A percentile compares a stretch with the other conserved stretches of the same genome.
Conservation (phyloP, 2,797 vertebrate genomes). For the Sorex maritimensis region DNA sequence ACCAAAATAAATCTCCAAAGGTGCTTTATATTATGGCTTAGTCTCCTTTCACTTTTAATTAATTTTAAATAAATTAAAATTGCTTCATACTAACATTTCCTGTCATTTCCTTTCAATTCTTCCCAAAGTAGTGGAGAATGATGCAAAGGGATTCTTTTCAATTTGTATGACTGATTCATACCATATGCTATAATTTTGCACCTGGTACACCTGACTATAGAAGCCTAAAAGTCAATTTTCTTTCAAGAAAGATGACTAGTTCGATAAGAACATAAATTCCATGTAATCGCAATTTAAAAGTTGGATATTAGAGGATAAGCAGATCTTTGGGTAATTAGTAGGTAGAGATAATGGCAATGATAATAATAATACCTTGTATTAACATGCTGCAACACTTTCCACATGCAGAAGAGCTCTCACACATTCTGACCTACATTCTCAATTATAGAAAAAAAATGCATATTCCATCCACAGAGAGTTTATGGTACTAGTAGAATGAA, state of each 20-base stretch:
- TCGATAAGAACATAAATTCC: constrained; percentile 43
- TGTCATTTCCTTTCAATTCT: constrained; percentile 24
- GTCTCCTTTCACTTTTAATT: constrained; percentile 14
- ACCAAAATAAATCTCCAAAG: constrained; percentile 43
- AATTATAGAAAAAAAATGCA: neutral
- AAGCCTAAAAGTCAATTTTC: constrained; percentile 29
- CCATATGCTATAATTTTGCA: neutral
- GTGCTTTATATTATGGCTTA: constrained; percentile 6
- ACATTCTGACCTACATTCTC: constrained; percentile 72
- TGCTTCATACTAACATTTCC: constrained; percentile 6
- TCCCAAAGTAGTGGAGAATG: constrained; percentile 17
- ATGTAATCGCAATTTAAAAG: constrained; percentile 18
- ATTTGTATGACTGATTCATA: neutral
- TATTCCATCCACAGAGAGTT: neutral
- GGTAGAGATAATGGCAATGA: constrained; percentile 12
- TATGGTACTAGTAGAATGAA: neutral
- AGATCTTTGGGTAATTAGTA: constrained; percentile 59
- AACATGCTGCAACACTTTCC: constrained; percentile 19
- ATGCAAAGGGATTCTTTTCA: neutral
- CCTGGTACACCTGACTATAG: neutral
- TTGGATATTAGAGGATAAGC: constrained; percentile 12
- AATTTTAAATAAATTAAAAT: constrained; percentile 65
- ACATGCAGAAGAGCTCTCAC: constrained; percentile 23
- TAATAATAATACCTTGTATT: constrained; percentile 54
- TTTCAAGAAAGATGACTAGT: fast-evolving